Evolutionary conservation across 2,797 vertebrate species (phyloP), one percentile per base, ranked within the genome.

Genomic region (Sebastes variabilis): DNA sequence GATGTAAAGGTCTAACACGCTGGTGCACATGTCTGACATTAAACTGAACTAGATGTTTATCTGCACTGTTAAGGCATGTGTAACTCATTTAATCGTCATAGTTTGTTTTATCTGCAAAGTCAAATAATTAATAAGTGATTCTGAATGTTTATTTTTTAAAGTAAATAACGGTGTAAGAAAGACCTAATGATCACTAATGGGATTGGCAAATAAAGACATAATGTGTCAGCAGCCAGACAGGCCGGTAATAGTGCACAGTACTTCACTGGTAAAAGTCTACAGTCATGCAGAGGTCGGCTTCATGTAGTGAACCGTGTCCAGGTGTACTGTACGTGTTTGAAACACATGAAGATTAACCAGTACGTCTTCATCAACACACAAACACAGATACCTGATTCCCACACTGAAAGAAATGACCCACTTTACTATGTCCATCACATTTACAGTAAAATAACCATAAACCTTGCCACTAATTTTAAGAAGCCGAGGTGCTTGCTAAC

Each of bases 1-100:
- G 20, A 79, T 52, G 30, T 16, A 70, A 84, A 76, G 58, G 49
- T 88, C 67, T 42, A 6, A 68, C 73, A 60, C 65, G n/a, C 10
- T 18, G 4, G 24, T 27, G 49, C 61, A 42, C 1, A 20, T 58
- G 36, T 27, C 56, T 69, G 42, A 64, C 55, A 68, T 66, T 79
- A 58, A 62, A 46, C 29, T 16, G 12, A n/a, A 32, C 52, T 13
- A 11, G 13, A 27, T 65, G 56, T 55, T 3, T 20, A 64, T 59
- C n/a, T 68, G 24, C 42, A 38, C 14, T 6, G 2, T 38, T 27
- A 29, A 22, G 55, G 25, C 30, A 13, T 25, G 18, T 46, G 49
- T 65, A 18, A 7, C 10, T 32, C 12, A 46, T 70, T 27, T 13
- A 32, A 27, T 58, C 0, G 32, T 13, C n/a, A 24, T 46, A 1